Conservation (phyloP, 2,113 vertebrate genomes). For the Anarrhichthys ocellatus region DNA sequence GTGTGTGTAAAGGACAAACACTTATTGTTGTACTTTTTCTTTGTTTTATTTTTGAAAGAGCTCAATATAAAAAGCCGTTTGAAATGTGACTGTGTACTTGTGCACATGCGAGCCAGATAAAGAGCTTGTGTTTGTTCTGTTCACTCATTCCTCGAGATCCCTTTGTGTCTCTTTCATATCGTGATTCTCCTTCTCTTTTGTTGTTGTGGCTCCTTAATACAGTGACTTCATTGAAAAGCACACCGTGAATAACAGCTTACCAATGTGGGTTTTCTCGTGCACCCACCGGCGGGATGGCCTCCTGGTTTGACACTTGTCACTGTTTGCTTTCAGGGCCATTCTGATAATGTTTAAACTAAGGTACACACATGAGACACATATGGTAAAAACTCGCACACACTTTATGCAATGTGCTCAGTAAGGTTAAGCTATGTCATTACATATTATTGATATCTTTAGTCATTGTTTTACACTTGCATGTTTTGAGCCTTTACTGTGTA, state of each 20-base stretch:
- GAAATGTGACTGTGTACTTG: background rate
- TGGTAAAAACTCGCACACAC: background rate
- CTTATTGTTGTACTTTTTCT: background rate
- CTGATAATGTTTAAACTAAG: constrained; percentile 67
- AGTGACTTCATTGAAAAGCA: background rate
- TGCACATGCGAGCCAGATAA: background rate
- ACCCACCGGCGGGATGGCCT: constrained; percentile 9
- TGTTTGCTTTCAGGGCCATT: constrained; percentile 59
- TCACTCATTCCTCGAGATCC: background rate
- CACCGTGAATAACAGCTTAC: background rate
- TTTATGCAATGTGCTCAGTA: background rate
- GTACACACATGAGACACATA: constrained; percentile 17
- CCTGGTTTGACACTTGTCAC: background rate
- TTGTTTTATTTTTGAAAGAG: background rate
- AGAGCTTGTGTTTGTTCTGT: background rate
- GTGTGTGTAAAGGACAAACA: background rate
- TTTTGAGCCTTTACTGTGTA: background rate
- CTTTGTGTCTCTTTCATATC: background rate
- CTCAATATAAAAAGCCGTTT: background rate
- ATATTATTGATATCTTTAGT: background rate
- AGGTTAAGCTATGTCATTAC: background rate
- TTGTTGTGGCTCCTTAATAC: background rate
- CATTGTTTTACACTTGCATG: background rate
- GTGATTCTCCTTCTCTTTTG: background rate
- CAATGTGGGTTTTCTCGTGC: background rate